phyloP scores from a whole-genome alignment of 2,888 invertebrate genomes.

The Apodemia duryi region DNA sequence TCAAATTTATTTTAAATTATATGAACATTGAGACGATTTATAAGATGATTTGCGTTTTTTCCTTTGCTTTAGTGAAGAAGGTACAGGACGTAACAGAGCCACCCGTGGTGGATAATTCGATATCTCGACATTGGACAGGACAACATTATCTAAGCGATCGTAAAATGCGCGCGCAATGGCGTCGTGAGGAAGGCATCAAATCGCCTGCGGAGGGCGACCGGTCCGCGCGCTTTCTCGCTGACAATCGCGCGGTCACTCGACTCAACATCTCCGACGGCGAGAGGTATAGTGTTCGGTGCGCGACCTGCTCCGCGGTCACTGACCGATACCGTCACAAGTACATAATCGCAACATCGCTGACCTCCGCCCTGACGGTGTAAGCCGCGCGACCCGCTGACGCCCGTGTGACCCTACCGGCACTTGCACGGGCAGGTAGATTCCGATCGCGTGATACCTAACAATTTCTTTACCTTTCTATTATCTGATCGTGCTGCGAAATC shows the following conservation, averaged over 20 bases:
- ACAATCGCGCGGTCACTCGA: slow-evolving; percentile 45
- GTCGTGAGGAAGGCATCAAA: slow-evolving; percentile 74
- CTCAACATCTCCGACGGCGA: slow-evolving; percentile 58
- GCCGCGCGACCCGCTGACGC: slow-evolving; percentile 33
- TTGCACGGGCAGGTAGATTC: slow-evolving; percentile 46
- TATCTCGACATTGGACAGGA: slow-evolving; percentile 71
- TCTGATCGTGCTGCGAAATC: slow-evolving; percentile 24
- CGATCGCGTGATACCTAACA: slow-evolving; percentile 58
- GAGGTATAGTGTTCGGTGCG: slow-evolving; percentile 46
- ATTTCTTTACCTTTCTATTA: slow-evolving; percentile 19
- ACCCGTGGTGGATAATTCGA: slow-evolving; percentile 63
- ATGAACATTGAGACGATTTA: not conserved
- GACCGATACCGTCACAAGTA: slow-evolving; percentile 52
- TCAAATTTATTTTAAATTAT: not conserved
- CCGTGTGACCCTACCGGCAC: slow-evolving; percentile 26
- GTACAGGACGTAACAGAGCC: not conserved
- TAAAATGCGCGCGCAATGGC: slow-evolving; percentile 71
- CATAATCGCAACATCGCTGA: slow-evolving; percentile 27
- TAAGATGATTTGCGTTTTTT: not conserved
- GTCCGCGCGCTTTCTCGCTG: slow-evolving; percentile 62
- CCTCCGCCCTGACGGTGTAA: slow-evolving; percentile 37
- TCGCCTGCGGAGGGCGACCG: slow-evolving; percentile 72
- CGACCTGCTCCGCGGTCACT: slow-evolving; percentile 57
- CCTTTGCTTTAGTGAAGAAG: not conserved
- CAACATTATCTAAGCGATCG: slow-evolving; percentile 63